These are phyloP conservation scores for Ichneumon xanthorius DNA, from an alignment of 2,888 invertebrate species.

Conservation along the genomic window DNA sequence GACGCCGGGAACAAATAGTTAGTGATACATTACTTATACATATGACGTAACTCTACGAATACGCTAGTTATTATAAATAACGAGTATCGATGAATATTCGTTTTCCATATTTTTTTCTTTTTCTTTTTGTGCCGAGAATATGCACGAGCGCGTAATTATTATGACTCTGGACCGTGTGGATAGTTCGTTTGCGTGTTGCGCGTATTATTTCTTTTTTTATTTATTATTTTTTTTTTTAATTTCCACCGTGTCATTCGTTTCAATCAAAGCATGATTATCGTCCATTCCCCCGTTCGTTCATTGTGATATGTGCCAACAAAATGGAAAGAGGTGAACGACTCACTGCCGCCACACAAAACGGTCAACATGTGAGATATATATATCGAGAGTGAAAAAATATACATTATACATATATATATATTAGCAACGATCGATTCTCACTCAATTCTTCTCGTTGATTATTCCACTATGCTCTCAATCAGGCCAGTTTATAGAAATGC, in stretches of 20 bases:
- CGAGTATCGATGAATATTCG: constrained; percentile 49
- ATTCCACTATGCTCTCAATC: constrained; percentile 55
- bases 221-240: background rate
- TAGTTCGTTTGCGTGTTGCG: constrained; percentile 50
- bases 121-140: constrained; percentile 41
- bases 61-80: constrained; percentile 17
- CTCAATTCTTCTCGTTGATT: constrained; percentile 37
- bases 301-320: constrained; percentile 77
- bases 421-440: constrained; percentile 11
- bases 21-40: constrained; percentile 50
- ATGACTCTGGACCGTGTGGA: constrained; percentile 8
- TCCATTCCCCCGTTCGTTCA: constrained; percentile 68
- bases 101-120: background rate
- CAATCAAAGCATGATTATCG: constrained; percentile 57
- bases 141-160: constrained; percentile 36
- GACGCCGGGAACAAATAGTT: constrained; percentile 71
- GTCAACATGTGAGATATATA: constrained; percentile 20
- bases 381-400: constrained; percentile 26
- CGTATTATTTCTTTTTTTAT: constrained; percentile 34
- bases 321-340: constrained; percentile 32
- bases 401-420: constrained; percentile 8
- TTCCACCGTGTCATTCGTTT: constrained; percentile 62
- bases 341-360: constrained; percentile 54
- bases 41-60: constrained; percentile 44
- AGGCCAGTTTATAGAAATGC: constrained; percentile 56